Evolutionary conservation across 92 coral and sea anemone species (phyloP), one percentile per base, ranked within the genome.

Genomic region (Anthopleura xanthogrammica): DNA sequence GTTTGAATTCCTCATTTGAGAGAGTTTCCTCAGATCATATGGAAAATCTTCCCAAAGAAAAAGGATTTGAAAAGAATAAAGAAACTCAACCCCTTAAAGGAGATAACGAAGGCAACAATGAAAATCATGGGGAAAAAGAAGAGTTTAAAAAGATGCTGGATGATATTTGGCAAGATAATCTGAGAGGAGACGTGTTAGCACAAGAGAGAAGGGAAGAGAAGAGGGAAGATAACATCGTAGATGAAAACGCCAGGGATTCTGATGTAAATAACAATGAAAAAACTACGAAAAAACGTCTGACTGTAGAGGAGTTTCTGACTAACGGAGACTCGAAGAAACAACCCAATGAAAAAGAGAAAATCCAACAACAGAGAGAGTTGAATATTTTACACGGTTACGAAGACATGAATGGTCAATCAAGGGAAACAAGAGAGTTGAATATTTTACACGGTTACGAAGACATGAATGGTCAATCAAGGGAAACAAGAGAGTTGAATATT

Each of bases 111-210:
- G 50, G 50, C 50, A 46, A 46, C 50, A 80, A 22, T 41, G 41
- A 23, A n/a, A 77, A 80, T 23, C 19, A 29, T 1, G 74, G 3
- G 6, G 41, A 23, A 55, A 80, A 79, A 79, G 82, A 78, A 42
- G n/a, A 78, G 23, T 79, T 85, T 9, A 77, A 41, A 22, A 42
- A 66, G 52, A 50, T 46, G 22, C 50, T 65, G 16, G 78, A 85
- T 41, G 79, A 78, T 54, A 85, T 85, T 46, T 85, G 88, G 88
- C 48, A 77, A 65, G 72, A 78, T 41, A 76, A 85, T 48, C 5
- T 43, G 41, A 56, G 42, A 46, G 86, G 86, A 16, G 80, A 83
- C 17, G 68, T 19, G 14, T 73, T 83, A 5, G 72, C 79, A 9
- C 62, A 36, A 50, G 86, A 75, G 39, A 76, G 39, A 42, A 19